Percentiles rank a stretch among this genome's conserved stretches.
Evolutionary conservation across 2,888 invertebrate genomes (phyloP).

Genomic region (Margaritifera margaritifera): DNA sequence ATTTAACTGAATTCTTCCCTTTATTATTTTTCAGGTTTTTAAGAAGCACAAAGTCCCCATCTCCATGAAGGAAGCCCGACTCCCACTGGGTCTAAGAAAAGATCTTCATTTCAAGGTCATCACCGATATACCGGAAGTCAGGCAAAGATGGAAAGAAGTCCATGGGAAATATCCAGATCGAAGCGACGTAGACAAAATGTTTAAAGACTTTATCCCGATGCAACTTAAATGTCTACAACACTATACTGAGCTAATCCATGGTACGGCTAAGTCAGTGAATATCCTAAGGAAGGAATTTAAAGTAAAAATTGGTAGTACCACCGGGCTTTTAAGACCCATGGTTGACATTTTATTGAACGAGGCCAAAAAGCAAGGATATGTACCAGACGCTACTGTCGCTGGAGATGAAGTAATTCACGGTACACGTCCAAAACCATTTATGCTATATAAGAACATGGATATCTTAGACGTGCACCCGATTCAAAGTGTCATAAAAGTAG

Average conservation of each 20-base stretch:
- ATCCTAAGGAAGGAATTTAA: conserved; percentile 41
- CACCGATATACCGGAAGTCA: conserved; percentile 54
- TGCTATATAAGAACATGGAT: conserved; percentile 71
- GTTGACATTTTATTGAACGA: conserved; percentile 60
- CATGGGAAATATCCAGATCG: conserved; percentile 57
- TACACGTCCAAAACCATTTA: conserved; percentile 70
- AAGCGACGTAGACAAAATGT: conserved; percentile 66
- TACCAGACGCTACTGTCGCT: conserved; percentile 65
- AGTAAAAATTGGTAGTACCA: conserved; percentile 42
- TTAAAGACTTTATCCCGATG: conserved; percentile 67
- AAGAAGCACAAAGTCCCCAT: conserved; percentile 34
- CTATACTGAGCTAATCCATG: conserved; percentile 58
- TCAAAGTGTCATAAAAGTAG: conserved; percentile 66
- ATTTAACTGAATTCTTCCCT: too few relatives aligned
- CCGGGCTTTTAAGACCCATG: conserved; percentile 65
- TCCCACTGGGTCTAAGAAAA: conserved; percentile 71
- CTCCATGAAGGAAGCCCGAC: conserved; percentile 63
- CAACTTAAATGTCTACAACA: conserved; percentile 54
- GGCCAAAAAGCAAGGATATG: conserved; percentile 65
- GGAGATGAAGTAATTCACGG: conserved; percentile 70
- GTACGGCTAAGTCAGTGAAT: conserved; percentile 50
- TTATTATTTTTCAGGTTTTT: too few relatives aligned
- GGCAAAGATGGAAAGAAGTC: conserved; percentile 58
- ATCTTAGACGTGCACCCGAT: conserved; percentile 67
- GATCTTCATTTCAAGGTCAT: conserved; percentile 64